Conservation (phyloP, 2,113 vertebrate genomes). For the Galbula dea region DNA sequence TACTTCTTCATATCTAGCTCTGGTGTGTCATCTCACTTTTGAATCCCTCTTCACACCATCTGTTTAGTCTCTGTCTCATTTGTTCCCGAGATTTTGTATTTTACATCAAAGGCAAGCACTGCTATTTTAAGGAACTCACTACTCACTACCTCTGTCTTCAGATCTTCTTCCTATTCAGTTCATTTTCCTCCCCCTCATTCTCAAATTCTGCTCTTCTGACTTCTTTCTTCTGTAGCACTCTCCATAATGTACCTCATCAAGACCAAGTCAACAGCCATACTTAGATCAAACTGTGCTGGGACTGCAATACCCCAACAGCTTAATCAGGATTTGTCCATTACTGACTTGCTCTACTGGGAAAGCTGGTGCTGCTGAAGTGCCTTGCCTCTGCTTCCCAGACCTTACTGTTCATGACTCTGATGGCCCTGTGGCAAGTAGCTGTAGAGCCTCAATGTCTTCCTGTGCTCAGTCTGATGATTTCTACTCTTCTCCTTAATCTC, state of each 20-base stretch:
- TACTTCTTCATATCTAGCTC: background rate
- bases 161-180: background rate
- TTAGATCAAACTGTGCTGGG: background rate
- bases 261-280: background rate
- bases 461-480: background rate
- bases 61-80: slow-evolving; percentile 30
- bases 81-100: slow-evolving; percentile 46
- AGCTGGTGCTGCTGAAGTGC: background rate
- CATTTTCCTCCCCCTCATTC: background rate
- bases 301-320: background rate
- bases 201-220: background rate
- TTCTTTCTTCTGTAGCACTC: background rate
- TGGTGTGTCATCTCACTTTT: background rate
- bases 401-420: background rate
- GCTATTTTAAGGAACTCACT: slow-evolving; percentile 38
- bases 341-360: accelerated
- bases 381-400: background rate
- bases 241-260: background rate
- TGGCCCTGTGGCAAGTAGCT: background rate
- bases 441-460: background rate
- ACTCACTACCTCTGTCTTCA: slow-evolving; percentile 30
- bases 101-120: slow-evolving; percentile 3
- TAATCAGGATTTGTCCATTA: background rate
- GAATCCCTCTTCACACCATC: slow-evolving; percentile 38
- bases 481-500: background rate